Evolutionary conservation across 92 coral and sea anemone species (phyloP).

Genomic region (Siderastrea radians): DNA sequence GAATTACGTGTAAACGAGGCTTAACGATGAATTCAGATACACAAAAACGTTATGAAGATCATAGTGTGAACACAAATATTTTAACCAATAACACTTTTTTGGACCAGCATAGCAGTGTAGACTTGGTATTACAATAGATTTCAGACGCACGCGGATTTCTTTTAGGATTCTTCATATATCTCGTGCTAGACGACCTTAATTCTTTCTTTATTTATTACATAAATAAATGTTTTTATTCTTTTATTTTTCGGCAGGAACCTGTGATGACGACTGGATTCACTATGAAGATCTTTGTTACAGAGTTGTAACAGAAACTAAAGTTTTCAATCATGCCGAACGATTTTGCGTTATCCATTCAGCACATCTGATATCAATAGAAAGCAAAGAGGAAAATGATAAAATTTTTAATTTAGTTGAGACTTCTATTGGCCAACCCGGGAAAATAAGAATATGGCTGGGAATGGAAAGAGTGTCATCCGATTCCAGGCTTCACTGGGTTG

Average conservation of each 20-base stretch:
- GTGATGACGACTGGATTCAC: slow-evolving; percentile 79
- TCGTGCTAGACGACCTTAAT: too few relatives aligned
- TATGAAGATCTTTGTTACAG: slow-evolving; percentile 72
- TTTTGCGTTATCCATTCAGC: slow-evolving; percentile 69
- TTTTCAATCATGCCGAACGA: slow-evolving; percentile 76
- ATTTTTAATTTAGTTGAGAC: slow-evolving; percentile 52
- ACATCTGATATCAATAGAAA: slow-evolving; percentile 75
- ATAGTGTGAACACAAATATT: too few relatives aligned
- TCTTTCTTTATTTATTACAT: neutral
- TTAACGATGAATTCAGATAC: too few relatives aligned
- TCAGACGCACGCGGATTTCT: too few relatives aligned
- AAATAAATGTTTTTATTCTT: neutral
- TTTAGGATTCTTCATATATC: too few relatives aligned
- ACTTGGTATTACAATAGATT: too few relatives aligned
- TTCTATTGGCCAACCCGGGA: slow-evolving; percentile 51
- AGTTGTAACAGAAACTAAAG: slow-evolving; percentile 57
- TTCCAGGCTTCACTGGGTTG: slow-evolving; percentile 79
- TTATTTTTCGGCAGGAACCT: slow-evolving; percentile 67
- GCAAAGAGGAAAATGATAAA: slow-evolving; percentile 70
- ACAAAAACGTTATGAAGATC: too few relatives aligned
- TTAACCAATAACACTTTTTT: too few relatives aligned
- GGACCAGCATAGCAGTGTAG: too few relatives aligned
- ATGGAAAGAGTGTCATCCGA: slow-evolving; percentile 74
- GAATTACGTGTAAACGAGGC: too few relatives aligned
- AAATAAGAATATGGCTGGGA: slow-evolving; percentile 67